Base-by-base conservation (phyloP, 2,888 invertebrate species). In the Melikaiella ostensackeni region DNA sequence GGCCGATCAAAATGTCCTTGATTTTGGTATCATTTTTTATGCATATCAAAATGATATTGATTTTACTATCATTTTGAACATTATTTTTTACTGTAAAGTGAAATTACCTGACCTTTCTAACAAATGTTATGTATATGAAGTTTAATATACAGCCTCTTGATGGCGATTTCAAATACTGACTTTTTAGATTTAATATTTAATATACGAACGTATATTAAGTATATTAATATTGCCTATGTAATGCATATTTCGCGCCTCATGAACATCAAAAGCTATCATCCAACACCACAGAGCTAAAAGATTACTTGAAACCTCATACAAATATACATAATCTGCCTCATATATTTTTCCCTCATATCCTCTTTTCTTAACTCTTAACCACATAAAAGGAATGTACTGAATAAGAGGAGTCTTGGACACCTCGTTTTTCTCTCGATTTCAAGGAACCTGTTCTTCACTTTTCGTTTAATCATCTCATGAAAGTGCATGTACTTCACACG, bases 351-450 rank as follows among this genome's bases (percentile, higher is more conserved):
- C n/a, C 4, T 16, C n/a, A 19, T 46, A 46, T 24, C 24, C 24
- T 46, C 42, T 7, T 16, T 13, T 42, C 8, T 7, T 66, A 11
- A 9, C 27, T 46, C 50, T 30, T 19, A 27, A 46, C 19, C 19
- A 27, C 50, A 30, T 30, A 70, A 30, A 70, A 70, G 46, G 46
- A 50, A 70, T 24, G 46, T 24, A 38, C 42, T 21, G 24, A 64
- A 64, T 16, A 24, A 64, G 30, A 30, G 64, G 21, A 66, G 27
- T 42, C 35, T 13, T 66, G 70, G 70, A 70, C 30, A 30, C 70
- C 70, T 70, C 70, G 30, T 70, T 70, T 70, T 70, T 70, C 70
- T 70, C 30, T 46, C 46, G 27, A 70, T 70, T 70, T 70, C 27
- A 27, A 70, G 30, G 70, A 70, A 70, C 70, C 70, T 70, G 70